These are phyloP conservation scores for Lasioglossum marginatum DNA, from an alignment of 2,888 invertebrate genomes.

Conservation along the genomic window DNA sequence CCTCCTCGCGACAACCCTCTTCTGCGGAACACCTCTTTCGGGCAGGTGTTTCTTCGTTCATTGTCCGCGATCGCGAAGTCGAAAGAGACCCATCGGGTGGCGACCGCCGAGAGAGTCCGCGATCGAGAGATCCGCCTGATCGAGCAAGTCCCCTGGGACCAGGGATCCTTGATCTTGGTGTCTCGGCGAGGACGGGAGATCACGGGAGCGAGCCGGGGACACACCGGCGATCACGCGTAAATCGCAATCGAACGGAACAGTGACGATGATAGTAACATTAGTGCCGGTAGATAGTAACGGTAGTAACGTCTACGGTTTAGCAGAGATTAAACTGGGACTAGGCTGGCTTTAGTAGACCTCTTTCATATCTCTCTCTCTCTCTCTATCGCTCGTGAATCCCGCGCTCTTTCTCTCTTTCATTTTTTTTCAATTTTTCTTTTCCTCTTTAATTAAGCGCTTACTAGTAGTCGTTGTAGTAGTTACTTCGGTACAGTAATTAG, in stretches of 20 bases:
- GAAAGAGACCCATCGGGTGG: background rate
- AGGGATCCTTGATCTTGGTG: background rate
- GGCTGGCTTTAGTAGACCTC: constrained; percentile 57
- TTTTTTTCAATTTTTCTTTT: background rate
- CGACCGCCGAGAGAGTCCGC: background rate
- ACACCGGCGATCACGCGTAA: constrained; percentile 22
- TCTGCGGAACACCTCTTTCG: background rate
- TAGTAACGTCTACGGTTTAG: constrained; percentile 57
- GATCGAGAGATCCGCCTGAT: background rate
- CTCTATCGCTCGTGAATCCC: background rate
- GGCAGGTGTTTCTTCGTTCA: background rate
- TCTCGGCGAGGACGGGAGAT: background rate
- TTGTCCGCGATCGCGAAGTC: background rate
- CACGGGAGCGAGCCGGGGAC: background rate
- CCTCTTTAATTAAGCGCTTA: constrained; percentile 63
- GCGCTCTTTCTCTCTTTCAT: background rate
- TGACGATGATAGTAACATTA: constrained; percentile 53
- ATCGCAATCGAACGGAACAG: constrained; percentile 43
- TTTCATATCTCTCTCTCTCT: background rate
- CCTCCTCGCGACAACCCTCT: background rate
- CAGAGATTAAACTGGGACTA: constrained; percentile 62
- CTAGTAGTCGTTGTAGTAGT: constrained; percentile 69
- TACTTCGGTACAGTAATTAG: constrained; percentile 63
- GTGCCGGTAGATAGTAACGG: constrained; percentile 60
- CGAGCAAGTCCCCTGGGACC: background rate